Evolutionary conservation across 1,140 invertebrate species (phyloP).

Genomic region (Drosophila sechellia): DNA sequence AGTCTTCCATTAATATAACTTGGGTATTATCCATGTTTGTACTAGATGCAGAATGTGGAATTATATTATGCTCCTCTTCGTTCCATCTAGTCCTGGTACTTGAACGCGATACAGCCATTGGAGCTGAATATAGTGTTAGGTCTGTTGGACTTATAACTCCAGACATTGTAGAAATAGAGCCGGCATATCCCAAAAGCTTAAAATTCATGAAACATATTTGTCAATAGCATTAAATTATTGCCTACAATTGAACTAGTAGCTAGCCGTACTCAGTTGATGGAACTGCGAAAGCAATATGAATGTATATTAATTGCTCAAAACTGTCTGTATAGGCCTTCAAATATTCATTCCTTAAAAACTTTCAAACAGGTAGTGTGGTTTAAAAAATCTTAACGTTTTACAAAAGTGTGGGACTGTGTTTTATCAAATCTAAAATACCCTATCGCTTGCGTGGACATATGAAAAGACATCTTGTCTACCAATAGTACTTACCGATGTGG

Average conservation of each 20-base stretch:
- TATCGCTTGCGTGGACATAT: not conserved
- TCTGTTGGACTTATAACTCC: constrained; percentile 96
- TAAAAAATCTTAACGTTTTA: too few species aligned
- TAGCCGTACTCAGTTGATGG: too few species aligned
- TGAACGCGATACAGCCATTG: constrained; percentile 88
- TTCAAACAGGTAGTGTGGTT: too few species aligned
- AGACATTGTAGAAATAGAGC: constrained; percentile 90
- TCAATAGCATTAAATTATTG: not conserved
- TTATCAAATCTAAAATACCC: too few species aligned
- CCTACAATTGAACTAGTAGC: too few species aligned
- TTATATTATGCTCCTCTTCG: constrained; percentile 97
- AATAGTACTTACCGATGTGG: constrained; percentile 89
- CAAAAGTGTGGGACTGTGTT: too few species aligned
- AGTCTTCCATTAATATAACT: constrained; percentile 90
- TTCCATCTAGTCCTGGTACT: constrained; percentile 91
- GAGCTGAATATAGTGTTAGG: constrained; percentile 93
- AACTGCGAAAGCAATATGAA: too few species aligned
- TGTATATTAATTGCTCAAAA: too few species aligned
- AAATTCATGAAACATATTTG: not conserved
- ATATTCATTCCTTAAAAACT: too few species aligned
- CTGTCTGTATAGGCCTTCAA: too few species aligned
- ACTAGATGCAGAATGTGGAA: constrained; percentile 89
- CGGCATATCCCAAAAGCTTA: constrained; percentile 95
- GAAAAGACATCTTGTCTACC: not conserved
- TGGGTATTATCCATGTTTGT: constrained; percentile 87